phyloP scores from a whole-genome alignment of 2,888 invertebrate genomes.

The Meteorus cinctellus region DNA sequence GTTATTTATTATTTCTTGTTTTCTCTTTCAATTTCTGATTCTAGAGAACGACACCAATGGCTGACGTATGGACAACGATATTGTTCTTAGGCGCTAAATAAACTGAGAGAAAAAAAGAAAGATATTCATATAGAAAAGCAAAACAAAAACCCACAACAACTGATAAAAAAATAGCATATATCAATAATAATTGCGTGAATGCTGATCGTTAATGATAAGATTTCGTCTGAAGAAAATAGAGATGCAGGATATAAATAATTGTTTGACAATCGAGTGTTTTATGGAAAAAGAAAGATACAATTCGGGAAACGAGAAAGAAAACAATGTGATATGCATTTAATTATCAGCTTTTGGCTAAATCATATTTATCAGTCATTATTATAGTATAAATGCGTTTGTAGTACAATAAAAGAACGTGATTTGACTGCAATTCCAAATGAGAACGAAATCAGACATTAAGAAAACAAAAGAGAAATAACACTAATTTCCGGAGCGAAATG shows the following conservation, averaged over 20 bases:
- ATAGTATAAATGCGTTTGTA: background rate
- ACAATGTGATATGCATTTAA: no score
- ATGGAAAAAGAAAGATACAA: background rate
- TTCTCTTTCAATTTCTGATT: conserved; percentile 61
- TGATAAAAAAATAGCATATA: conserved; percentile 41
- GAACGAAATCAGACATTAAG: conserved; percentile 10
- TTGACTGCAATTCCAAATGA: conserved; percentile 62
- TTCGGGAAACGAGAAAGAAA: no score
- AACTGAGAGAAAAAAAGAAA: background rate
- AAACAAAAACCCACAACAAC: no score
- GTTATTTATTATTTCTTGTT: background rate
- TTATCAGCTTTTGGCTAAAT: no score
- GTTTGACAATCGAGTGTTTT: background rate
- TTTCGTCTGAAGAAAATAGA: background rate
- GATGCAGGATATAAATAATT: background rate
- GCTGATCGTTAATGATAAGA: background rate
- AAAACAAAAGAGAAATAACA: conserved; percentile 1
- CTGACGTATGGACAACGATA: conserved; percentile 57
- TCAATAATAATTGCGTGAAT: conserved; percentile 4
- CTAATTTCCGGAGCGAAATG: conserved; percentile 1
- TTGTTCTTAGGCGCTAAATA: background rate
- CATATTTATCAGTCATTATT: conserved; percentile 22
- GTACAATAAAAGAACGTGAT: conserved; percentile 54
- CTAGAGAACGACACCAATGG: conserved; percentile 68
- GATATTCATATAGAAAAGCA: background rate